Percentiles rank a stretch among this genome's conserved stretches.
These are phyloP conservation scores for Rousettus leschenaultii DNA, from an alignment of 2,113 vertebrate species.

Conservation along the genomic window DNA sequence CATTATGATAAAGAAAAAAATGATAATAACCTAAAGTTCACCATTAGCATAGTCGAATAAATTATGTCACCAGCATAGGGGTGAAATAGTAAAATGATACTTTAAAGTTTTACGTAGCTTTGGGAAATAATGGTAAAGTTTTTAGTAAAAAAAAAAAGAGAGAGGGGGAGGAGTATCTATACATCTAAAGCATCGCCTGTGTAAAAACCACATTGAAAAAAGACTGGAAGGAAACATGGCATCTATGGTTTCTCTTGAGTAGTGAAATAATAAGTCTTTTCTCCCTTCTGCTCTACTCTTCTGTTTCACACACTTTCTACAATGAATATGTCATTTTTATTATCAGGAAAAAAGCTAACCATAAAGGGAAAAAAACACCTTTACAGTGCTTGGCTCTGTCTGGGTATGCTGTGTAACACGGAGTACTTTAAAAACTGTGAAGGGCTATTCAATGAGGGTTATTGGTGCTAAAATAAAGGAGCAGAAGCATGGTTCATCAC, in stretches of 20 bases:
- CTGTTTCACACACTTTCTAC: neutral
- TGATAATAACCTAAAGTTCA: neutral
- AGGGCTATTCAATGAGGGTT: neutral
- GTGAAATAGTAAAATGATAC: neutral
- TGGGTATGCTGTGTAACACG: neutral
- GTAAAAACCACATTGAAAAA: neutral
- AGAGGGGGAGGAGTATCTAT: neutral
- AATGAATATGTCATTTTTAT: neutral
- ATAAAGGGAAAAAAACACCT: neutral
- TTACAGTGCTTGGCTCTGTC: neutral
- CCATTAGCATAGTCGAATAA: neutral
- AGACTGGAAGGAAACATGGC: neutral
- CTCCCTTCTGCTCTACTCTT: neutral
- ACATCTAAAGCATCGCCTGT: neutral
- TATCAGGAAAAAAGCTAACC: neutral
- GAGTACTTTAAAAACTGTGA: neutral
- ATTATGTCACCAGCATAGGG: neutral
- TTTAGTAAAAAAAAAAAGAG: neutral
- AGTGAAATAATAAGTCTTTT: neutral
- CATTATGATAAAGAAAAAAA: neutral
- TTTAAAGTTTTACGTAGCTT: neutral
- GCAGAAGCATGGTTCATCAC: neutral
- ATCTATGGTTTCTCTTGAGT: neutral
- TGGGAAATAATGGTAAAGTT: neutral
- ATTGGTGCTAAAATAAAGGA: neutral